Conservation (phyloP, 2,113 vertebrate genomes). For the Sinosuthora webbiana region DNA sequence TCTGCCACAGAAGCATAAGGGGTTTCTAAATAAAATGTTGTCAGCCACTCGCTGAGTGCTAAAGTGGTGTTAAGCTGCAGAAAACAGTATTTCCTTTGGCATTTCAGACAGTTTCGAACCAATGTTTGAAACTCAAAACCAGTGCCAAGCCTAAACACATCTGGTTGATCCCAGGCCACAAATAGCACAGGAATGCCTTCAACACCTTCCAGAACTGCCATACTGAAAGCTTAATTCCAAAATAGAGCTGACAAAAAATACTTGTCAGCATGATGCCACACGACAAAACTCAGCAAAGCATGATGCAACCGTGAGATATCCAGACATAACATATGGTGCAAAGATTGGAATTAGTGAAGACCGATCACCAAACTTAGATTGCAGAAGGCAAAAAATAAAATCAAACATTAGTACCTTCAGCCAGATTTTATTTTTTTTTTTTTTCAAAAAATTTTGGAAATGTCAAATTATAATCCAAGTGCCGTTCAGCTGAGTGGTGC, state of each 20-base stretch:
- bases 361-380: constrained; percentile 59
- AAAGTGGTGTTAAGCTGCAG: constrained; percentile 75
- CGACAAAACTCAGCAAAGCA: constrained; percentile 76
- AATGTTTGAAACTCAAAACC: constrained; percentile 80
- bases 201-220: constrained; percentile 88
- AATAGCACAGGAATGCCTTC: constrained; percentile 89
- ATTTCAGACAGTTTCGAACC: constrained; percentile 78
- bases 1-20: constrained; percentile 59
- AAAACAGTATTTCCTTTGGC: constrained; percentile 79
- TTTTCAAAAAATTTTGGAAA: neutral
- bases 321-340: constrained; percentile 64
- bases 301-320: constrained; percentile 79
- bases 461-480: constrained; percentile 39
- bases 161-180: constrained; percentile 88
- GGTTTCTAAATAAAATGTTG: constrained; percentile 73
- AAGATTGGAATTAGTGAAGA: constrained; percentile 59
- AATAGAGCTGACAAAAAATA: constrained; percentile 87
- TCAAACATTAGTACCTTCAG: constrained; percentile 46
- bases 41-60: constrained; percentile 76
- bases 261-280: constrained; percentile 79
- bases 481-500: constrained; percentile 3
- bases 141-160: constrained; percentile 82
- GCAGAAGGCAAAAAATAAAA: constrained; percentile 64
- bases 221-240: constrained; percentile 86
- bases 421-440: neutral